Base-by-base conservation (phyloP, 2,113 vertebrate genomes). In the Anoplopoma fimbria region DNA sequence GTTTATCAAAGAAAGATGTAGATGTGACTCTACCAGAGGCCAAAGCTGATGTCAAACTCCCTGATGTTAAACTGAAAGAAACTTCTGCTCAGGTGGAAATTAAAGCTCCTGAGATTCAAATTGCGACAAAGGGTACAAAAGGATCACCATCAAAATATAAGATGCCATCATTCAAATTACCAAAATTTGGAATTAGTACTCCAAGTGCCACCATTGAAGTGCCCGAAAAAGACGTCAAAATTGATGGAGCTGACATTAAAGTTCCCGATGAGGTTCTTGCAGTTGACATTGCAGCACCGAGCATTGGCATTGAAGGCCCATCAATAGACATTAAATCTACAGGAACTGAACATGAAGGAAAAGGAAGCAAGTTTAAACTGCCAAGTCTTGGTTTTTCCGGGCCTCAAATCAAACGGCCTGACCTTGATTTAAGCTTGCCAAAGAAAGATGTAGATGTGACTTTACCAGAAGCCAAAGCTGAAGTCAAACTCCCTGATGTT, bases 141-240 rank as follows among this genome's bases (percentile, higher is more conserved):
- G 85, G 34, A 69, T 78, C 87, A 23, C 51, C 75, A n/a, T 77
- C 73, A 65, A 89, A 88, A 85, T 81, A 83, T 69, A 93, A 88
- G 69, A 65, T 91, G 68, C 87, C 89, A 2, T 38, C 57, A 42
- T 86, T 91, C 27, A 91, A 87, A 79, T 23, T 91, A 2, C 89
- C 91, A 1, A 88, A 68, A 83, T 87, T 92, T 87, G 88, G 83
- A 72, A 14, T 27, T 40, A 15, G 23, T 13, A 12, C 68, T 49
- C 34, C 79, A 79, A 71, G 65, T 0, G 57, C 19, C n/a, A 76
- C 19, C 13, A 64, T 29, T 0, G 69, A 83, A 57, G 68, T 47
- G 17, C 64, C 81, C 12, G 49, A 81, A 4, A 85, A 69, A 33
- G 75, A 83, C 4, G 2, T 77, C 0, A 61, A 81, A 77, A 21